A percentile compares a stretch with the other conserved stretches of the same genome.
These are phyloP conservation scores for Aelia acuminata DNA, from an alignment of 2,888 invertebrate genomes.

Conservation along the genomic window DNA sequence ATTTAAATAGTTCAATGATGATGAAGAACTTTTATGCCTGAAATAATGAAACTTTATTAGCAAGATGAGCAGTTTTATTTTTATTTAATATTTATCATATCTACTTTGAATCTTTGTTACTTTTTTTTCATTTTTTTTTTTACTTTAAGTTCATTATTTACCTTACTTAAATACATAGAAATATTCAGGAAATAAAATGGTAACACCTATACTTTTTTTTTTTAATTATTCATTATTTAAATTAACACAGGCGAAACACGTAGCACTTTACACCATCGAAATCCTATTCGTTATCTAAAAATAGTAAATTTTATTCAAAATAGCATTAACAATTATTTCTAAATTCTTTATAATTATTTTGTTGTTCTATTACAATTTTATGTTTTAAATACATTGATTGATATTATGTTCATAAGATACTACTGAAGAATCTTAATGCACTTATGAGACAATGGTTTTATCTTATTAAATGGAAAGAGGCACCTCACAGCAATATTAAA, in stretches of 20 bases:
- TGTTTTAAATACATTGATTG: slow-evolving; percentile 22
- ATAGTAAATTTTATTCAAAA: slow-evolving; percentile 45
- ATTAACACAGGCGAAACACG: neutral
- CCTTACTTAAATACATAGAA: neutral
- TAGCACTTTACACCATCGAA: slow-evolving; percentile 30
- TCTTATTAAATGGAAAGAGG: slow-evolving; percentile 11
- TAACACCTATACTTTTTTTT: neutral
- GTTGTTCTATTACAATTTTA: neutral
- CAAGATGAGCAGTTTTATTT: neutral
- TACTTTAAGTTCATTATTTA: neutral
- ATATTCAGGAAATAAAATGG: slow-evolving; percentile 29
- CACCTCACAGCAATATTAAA: slow-evolving; percentile 41
- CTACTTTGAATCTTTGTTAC: slow-evolving; percentile 13
- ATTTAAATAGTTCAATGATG: neutral
- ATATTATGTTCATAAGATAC: neutral
- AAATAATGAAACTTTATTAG: neutral
- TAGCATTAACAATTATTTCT: slow-evolving; percentile 36
- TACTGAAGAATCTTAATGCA: slow-evolving; percentile 26
- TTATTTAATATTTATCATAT: neutral
- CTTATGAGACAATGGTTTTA: slow-evolving; percentile 18
- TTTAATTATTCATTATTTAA: slow-evolving; percentile 3
- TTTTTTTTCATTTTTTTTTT: neutral
- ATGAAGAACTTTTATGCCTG: neutral
- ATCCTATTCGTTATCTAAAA: slow-evolving; percentile 22
- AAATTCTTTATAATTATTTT: slow-evolving; percentile 16